Evolutionary conservation across 2,888 invertebrate genomes (phyloP).

Genomic region (Sinotaia quadrata): DNA sequence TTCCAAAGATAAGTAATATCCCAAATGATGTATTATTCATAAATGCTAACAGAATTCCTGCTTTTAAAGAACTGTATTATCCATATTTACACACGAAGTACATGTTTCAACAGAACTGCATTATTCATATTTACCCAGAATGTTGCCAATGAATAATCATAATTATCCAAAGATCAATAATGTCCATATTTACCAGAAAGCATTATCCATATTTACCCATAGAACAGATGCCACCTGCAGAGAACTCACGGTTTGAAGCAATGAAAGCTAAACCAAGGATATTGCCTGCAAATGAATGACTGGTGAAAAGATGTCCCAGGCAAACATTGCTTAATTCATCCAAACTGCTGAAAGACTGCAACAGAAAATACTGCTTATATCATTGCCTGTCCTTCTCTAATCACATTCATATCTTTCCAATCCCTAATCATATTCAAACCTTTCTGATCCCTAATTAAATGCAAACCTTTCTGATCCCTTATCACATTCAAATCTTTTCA

Average conservation of each 20-base stretch:
- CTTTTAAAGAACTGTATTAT: too few relatives aligned
- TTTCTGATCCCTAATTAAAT: not conserved
- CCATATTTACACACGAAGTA: too few relatives aligned
- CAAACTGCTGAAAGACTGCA: not conserved
- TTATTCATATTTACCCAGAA: too few relatives aligned
- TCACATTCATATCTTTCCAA: not conserved
- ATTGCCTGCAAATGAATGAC: conserved; percentile 95
- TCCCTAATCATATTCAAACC: not conserved
- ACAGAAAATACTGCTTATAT: not conserved
- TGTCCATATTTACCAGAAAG: too few relatives aligned
- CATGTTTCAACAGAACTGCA: too few relatives aligned
- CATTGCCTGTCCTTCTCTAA: not conserved
- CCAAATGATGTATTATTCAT: too few relatives aligned
- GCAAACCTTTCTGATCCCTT: not conserved
- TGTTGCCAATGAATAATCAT: too few relatives aligned
- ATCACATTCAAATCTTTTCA: not conserved
- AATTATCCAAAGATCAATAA: too few relatives aligned
- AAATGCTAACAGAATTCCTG: too few relatives aligned
- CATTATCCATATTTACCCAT: too few relatives aligned
- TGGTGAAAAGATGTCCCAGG: conserved; percentile 95
- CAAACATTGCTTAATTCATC: conserved; percentile 81
- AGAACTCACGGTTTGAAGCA: conserved; percentile 90
- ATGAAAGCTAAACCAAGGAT: conserved; percentile 96
- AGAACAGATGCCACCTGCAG: conserved; percentile 96
- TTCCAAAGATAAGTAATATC: too few relatives aligned